Evolutionary conservation across 2,888 invertebrate species (phyloP).

Genomic region (Rotaria socialis): DNA sequence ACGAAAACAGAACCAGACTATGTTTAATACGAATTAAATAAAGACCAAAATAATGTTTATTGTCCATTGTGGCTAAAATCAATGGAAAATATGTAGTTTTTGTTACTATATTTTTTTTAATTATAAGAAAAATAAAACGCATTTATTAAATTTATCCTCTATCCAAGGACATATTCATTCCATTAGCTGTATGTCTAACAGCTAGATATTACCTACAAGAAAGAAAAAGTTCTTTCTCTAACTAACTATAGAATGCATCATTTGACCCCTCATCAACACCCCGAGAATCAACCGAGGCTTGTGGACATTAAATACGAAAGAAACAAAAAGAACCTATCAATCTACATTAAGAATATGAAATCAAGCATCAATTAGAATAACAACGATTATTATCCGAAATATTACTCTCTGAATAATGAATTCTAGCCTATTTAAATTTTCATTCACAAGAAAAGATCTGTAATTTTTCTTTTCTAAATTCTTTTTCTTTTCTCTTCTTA

Average conservation of each 20-base stretch:
- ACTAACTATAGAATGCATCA: neutral
- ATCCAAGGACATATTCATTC: no score
- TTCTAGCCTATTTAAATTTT: neutral
- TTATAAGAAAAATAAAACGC: neutral
- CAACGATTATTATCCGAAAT: neutral
- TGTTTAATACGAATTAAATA: conserved; percentile 44
- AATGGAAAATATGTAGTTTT: no score
- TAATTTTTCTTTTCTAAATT: no score
- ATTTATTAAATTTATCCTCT: no score
- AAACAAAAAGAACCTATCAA: neutral
- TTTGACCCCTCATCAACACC: neutral
- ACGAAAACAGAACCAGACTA: conserved; percentile 40
- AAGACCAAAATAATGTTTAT: conserved; percentile 38
- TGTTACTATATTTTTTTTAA: no score
- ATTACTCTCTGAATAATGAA: no score
- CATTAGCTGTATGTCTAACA: no score
- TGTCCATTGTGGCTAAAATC: conserved; percentile 30
- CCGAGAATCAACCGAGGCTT: neutral
- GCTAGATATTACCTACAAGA: no score
- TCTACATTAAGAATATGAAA: neutral
- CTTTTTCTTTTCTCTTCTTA: no score
- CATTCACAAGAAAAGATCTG: no score
- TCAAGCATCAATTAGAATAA: neutral
- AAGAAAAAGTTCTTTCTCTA: no score
- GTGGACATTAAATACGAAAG: no score